Evolutionary conservation across 2,113 vertebrate genomes (phyloP), one percentile per base, ranked within the genome.

Genomic region (Chamaea fasciata): DNA sequence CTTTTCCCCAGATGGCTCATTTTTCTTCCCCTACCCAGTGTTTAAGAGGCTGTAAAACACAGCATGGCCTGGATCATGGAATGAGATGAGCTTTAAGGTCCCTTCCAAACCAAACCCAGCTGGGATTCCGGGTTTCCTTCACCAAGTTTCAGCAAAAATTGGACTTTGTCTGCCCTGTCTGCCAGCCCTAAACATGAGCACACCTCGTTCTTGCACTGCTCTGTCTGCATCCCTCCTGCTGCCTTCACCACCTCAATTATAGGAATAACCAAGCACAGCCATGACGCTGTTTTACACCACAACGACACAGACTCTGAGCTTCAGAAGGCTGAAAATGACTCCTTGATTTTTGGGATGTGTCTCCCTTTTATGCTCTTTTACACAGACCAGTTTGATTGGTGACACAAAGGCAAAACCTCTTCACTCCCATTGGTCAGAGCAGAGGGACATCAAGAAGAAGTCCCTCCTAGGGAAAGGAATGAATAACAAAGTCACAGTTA

Each of bases 141-240:
- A 39, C 8, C 37, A 47, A n/a, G 2, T 35, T 64, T 53, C 6
- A 3, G 17, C 52, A 31, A 4, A 49, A 64, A 60, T 4, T 69
- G n/a, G 11, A 26, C 3, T 24, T 68, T 55, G 0, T 1, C 30
- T 26, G 42, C n/a, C 56, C 49, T 22, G 21, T 28, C 13, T 89
- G 44, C 44, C 80, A 47, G 47, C 12, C 39, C 46, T 77, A 14
- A 41, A 24, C 7, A 21, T 0, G 28, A 60, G 30, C 42, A 44
- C 22, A n/a, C 4, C 11, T 9, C 6, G 26, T 47, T 53, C 31
- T 42, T 0, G 0, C 37, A 4, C 13, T 44, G n/a, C 50, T 33
- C 6, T 16, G 24, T 30, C 12, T 62, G 18, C 33, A 56, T 15
- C 80, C 89, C n/a, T 10, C 71, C 76, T 37, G 55, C 67, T 77